These are phyloP conservation scores for Polypterus bichir DNA, from an alignment of 2,113 vertebrate genomes.

Conservation along the genomic window DNA sequence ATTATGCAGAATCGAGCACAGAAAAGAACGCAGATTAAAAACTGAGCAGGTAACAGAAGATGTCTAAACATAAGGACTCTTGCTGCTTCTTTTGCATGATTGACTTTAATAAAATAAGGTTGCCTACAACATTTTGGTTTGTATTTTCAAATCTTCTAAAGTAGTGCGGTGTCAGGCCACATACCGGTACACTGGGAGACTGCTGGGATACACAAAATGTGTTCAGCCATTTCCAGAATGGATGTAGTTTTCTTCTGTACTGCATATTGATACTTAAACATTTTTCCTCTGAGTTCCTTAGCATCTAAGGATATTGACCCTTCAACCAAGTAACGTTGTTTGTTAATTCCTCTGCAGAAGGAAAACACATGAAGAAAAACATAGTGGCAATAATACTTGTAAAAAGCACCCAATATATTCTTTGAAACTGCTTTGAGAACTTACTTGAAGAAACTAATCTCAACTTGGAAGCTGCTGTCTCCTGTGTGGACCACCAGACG, in stretches of 20 bases:
- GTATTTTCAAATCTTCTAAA: no score
- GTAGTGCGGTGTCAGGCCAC: no score
- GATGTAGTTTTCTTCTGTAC: conserved; percentile 19
- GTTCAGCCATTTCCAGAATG: background rate
- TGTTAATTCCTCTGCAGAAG: conserved; percentile 15
- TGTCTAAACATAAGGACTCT: no score
- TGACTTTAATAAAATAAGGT: no score
- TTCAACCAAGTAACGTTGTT: conserved; percentile 29
- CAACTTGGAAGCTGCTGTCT: rapidly evolving
- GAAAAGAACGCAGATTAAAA: no score
- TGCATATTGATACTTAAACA: conserved; percentile 5
- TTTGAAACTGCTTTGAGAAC: conserved; percentile 5
- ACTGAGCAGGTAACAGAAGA: no score
- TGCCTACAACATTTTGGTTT: no score
- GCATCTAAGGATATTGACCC: conserved; percentile 13
- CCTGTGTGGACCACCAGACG: background rate
- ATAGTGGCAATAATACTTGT: background rate
- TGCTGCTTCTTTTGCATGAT: no score
- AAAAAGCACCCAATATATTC: background rate
- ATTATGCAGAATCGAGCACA: no score
- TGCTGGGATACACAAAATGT: no score
- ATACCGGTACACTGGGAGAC: no score
- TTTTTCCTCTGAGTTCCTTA: rapidly evolving
- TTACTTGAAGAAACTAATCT: conserved; percentile 30
- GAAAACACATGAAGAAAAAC: conserved; percentile 1